A percentile compares a stretch with the other conserved stretches of the same genome.
Conservation (phyloP, 2,797 vertebrate species). For the Luscinia luscinia region DNA sequence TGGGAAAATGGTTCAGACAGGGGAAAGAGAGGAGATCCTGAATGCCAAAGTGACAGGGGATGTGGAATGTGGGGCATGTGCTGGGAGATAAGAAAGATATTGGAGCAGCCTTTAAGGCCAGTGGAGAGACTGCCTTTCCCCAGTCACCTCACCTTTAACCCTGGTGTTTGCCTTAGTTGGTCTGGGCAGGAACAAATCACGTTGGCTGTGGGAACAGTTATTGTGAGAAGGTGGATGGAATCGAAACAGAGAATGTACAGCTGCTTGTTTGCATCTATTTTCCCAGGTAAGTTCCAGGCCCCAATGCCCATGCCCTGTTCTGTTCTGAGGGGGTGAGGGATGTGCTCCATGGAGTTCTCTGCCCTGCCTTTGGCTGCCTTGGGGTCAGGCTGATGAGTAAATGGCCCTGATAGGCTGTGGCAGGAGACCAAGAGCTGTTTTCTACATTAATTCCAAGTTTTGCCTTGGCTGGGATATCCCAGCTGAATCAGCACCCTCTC, state of each 20-base stretch:
- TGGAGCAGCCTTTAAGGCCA: neutral
- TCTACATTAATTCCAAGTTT: neutral
- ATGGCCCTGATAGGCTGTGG: neutral
- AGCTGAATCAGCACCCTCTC: neutral
- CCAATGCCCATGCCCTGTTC: neutral
- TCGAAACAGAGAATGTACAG: constrained; percentile 29
- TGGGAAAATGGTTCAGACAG: neutral
- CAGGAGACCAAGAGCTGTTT: neutral
- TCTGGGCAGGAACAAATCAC: constrained; percentile 69
- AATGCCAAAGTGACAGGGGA: neutral
- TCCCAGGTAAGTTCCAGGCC: constrained; percentile 68
- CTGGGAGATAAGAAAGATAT: neutral
- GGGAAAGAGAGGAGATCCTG: neutral
- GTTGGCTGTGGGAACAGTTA: constrained; percentile 74
- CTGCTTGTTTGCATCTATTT: constrained; percentile 80
- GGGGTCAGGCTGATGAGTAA: neutral
- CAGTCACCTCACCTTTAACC: neutral
- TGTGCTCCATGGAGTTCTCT: neutral
- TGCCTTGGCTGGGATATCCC: neutral
- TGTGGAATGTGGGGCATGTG: neutral
- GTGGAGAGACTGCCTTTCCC: neutral
- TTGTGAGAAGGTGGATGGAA: constrained; percentile 66
- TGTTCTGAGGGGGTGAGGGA: neutral
- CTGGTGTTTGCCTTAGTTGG: constrained; percentile 58
- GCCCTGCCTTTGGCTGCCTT: neutral